phyloP scores from a whole-genome alignment of 2,113 vertebrate species.

The Tetraodon nigroviridis region DNA sequence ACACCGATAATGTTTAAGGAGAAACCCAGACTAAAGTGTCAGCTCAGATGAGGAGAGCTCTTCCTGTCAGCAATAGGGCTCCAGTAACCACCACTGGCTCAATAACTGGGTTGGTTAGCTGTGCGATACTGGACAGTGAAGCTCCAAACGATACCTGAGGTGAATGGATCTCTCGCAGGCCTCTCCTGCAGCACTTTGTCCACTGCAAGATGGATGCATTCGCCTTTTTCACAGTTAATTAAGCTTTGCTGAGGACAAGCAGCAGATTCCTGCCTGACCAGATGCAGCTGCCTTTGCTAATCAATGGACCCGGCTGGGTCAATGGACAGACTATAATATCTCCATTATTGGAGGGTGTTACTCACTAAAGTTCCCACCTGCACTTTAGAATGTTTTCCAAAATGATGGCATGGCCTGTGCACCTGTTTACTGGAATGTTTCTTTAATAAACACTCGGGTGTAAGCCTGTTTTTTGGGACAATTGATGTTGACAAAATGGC shows the following conservation, averaged over 20 bases:
- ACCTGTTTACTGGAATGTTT: no score
- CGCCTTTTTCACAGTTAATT: constrained; percentile 51
- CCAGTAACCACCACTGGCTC: constrained; percentile 4
- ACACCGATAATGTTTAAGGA: constrained; percentile 3
- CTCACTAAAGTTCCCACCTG: no score
- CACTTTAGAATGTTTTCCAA: no score
- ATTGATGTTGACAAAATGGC: no score
- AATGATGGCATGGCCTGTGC: no score
- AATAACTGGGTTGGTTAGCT: constrained; percentile 20
- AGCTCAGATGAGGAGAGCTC: not conserved
- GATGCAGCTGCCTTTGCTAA: constrained; percentile 20
- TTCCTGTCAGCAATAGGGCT: not conserved
- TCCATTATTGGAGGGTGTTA: no score
- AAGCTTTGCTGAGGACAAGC: constrained; percentile 36
- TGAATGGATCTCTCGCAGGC: constrained; percentile 28
- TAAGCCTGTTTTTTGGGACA: no score
- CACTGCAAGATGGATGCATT: constrained; percentile 32
- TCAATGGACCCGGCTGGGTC: constrained; percentile 21
- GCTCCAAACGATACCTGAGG: constrained; percentile 23
- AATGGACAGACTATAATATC: not conserved
- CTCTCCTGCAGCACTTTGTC: constrained; percentile 29
- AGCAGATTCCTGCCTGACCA: constrained; percentile 19
- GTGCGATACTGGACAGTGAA: constrained; percentile 32
- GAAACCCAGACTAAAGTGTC: constrained; percentile 7
- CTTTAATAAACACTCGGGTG: no score